Percentiles rank a stretch among this genome's conserved stretches.
phyloP scores from a whole-genome alignment of 2,113 vertebrate genomes.

The Neodontobutis hainanensis region DNA sequence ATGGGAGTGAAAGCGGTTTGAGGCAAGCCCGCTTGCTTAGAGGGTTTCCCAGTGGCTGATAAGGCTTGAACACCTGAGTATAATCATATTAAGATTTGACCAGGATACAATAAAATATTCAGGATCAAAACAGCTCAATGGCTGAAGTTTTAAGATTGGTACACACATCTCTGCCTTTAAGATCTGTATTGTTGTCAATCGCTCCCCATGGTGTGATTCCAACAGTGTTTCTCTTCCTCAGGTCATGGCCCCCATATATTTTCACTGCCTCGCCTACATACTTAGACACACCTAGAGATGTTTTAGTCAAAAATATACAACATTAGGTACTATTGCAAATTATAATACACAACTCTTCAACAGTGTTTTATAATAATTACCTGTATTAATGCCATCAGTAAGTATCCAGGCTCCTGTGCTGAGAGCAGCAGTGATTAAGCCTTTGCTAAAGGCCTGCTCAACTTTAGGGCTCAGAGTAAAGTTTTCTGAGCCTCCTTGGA shows the following conservation, averaged over 20 bases:
- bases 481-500: slow-evolving; percentile 91
- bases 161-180: slow-evolving; percentile 93
- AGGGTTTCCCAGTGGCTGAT: slow-evolving; percentile 90
- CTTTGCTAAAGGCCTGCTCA: slow-evolving; percentile 88
- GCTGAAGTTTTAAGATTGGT: not conserved
- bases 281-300: slow-evolving; percentile 86
- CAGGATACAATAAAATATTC: not conserved
- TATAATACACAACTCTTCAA: not conserved
- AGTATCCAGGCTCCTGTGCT: slow-evolving; percentile 96
- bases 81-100: not conserved
- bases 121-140: not conserved
- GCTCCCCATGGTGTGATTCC: slow-evolving; percentile 94
- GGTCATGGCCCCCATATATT: slow-evolving; percentile 82
- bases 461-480: slow-evolving; percentile 87
- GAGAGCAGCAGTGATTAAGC: slow-evolving; percentile 89
- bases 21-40: slow-evolving; percentile 91
- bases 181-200: slow-evolving; percentile 91
- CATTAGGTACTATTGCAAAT: not conserved
- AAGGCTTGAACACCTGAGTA: slow-evolving; percentile 86
- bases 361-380: slow-evolving; percentile 62
- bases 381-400: slow-evolving; percentile 92
- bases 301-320: slow-evolving; percentile 10
- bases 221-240: slow-evolving; percentile 89
- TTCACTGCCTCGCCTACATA: slow-evolving; percentile 93
- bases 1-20: slow-evolving; percentile 93